Evolutionary conservation across 2,113 vertebrate species (phyloP).

Genomic region (Cyanoramphus novaezelandiae): DNA sequence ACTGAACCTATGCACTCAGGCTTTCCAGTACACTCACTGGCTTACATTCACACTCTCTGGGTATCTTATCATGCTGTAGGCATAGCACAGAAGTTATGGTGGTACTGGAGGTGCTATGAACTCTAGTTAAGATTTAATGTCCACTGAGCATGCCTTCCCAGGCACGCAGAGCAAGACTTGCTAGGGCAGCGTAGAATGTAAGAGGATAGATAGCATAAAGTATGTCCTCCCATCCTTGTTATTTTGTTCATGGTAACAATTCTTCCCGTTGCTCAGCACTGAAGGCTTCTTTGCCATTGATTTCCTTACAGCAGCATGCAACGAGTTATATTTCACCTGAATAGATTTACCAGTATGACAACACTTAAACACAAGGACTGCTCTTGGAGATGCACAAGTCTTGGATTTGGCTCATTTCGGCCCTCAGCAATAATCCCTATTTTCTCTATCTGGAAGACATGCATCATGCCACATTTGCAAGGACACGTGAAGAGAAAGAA

Average conservation of each 20-base stretch:
- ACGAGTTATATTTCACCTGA: not conserved
- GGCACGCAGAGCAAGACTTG: not conserved
- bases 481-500: not conserved
- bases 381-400: not conserved
- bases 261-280: not conserved
- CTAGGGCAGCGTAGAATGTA: not conserved
- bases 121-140: not conserved
- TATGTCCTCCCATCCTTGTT: accelerated
- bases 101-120: not conserved
- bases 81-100: not conserved
- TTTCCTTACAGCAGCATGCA: not conserved
- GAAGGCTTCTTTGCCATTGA: not conserved
- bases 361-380: accelerated
- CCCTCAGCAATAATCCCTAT: not conserved
- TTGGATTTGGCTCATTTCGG: not conserved
- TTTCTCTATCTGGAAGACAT: not conserved
- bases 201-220: accelerated
- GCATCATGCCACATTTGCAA: not conserved
- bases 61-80: accelerated
- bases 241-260: not conserved
- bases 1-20: not conserved
- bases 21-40: not conserved
- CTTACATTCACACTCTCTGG: not conserved
- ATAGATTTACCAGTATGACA: accelerated
- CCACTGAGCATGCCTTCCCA: not conserved